Evolutionary conservation across 2,113 vertebrate species (phyloP), one percentile per base, ranked within the genome.

Genomic region (Lagopus leucura): DNA sequence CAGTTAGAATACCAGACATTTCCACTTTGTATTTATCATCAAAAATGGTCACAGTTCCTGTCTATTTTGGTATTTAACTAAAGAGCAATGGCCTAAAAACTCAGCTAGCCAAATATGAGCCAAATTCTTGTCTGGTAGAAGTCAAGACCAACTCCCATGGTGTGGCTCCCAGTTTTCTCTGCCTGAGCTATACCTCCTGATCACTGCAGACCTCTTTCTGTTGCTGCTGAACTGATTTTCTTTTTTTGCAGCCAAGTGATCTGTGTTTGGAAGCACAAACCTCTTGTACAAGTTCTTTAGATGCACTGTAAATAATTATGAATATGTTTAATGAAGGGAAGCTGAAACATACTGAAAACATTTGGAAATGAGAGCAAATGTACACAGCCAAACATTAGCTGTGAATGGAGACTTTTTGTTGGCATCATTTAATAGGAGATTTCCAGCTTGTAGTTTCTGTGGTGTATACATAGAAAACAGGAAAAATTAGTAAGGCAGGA

Each of bases 241-340:
- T 30, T 30, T 71, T 17, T 90, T 73, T 92, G 30, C 78, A 92
- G 36, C 58, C 34, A 67, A 71, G 34, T n/a, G 48, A 43, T 61
- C 76, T 75, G 32, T 36, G 55, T 90, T 81, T 94, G 88, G 82
- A 95, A 95, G 48, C 47, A 69, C 27, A 86, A 32, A 69, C 38
- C 61, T 90, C 1, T 36, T 81, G 54, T 77, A 47, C 22, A 50
- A 55, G 24, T 92, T 70, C 52, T 88, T 88, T 74, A 86, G 88
- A 72, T 92, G 57, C 61, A 32, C 66, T 72, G 73, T 83, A 94
- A 94, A 86, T 92, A 92, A 94, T 94, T 92, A 86, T 22, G 40
- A 83, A 65, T 89, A 40, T 60, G 5, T 78, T 88, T 94, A 83
- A 91, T 86, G 82, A 92, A 82, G 60, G 42, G 84, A 92, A 92